Evolutionary conservation across 1,140 invertebrate genomes (phyloP).

Genomic region (Zaprionus lachaisei): DNA sequence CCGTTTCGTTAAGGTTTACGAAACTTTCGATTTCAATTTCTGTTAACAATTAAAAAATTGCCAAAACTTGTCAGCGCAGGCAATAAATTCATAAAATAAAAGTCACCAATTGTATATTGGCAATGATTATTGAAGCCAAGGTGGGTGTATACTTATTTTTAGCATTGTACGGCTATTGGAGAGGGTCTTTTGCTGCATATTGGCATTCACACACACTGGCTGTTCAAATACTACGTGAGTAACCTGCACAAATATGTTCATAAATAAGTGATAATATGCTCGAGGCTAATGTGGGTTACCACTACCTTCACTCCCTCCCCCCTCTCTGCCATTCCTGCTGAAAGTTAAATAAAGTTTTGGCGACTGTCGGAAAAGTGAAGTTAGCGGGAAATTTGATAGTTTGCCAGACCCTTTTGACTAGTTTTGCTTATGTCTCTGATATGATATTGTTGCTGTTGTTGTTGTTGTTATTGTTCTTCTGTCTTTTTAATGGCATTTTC

Average conservation of each 20-base stretch:
- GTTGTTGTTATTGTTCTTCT: slow-evolving; percentile 19
- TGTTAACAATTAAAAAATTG: slow-evolving; percentile 57
- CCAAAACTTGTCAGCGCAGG: slow-evolving; percentile 41
- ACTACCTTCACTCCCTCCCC: not conserved
- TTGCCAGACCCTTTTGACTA: slow-evolving; percentile 11
- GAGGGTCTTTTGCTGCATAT: not conserved
- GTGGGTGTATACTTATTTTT: slow-evolving; percentile 13
- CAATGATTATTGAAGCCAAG: slow-evolving; percentile 79
- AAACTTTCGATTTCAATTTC: not conserved
- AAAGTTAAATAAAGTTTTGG: slow-evolving; percentile 7
- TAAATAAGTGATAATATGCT: slow-evolving; percentile 13
- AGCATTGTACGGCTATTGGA: not conserved
- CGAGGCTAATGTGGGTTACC: slow-evolving; percentile 1
- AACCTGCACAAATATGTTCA: slow-evolving; percentile 44
- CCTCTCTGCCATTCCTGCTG: not conserved
- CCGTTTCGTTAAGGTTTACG: not conserved
- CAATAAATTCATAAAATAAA: slow-evolving; percentile 73
- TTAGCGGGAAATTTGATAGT: slow-evolving; percentile 11
- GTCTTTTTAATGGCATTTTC: slow-evolving; percentile 37
- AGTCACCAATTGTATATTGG: slow-evolving; percentile 66
- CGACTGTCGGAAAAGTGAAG: slow-evolving; percentile 2
- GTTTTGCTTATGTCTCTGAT: slow-evolving; percentile 3
- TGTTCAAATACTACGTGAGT: slow-evolving; percentile 62
- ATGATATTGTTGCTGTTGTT: slow-evolving; percentile 8
- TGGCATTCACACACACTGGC: slow-evolving; percentile 24